These are phyloP conservation scores for Aurelia coerulea DNA, from an alignment of 30 jellyfish, hydroid and myxozoan species.

Conservation along the genomic window DNA sequence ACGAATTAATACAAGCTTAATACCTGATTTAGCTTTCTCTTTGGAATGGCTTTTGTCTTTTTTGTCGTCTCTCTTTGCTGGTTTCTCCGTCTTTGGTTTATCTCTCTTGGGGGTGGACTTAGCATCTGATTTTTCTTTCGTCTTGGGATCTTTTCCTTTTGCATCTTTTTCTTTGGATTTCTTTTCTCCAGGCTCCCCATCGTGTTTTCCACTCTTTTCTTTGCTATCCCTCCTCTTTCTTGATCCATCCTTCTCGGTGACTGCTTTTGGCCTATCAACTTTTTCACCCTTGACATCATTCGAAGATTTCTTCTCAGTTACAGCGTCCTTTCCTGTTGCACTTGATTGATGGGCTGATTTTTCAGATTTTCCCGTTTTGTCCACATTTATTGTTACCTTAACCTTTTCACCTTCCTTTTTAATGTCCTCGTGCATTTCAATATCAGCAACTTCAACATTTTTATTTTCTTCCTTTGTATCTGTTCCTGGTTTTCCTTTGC, in stretches of 20 bases:
- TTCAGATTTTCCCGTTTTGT: conserved; percentile 1
- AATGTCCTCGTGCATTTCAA: conserved; percentile 29
- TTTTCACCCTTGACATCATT: conserved; percentile 47
- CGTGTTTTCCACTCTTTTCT: conserved; percentile 44
- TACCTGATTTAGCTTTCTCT: conserved; percentile 50
- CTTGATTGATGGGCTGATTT: not conserved
- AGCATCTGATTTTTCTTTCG: conserved; percentile 38
- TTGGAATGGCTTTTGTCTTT: conserved; percentile 29
- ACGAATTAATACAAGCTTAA: not conserved
- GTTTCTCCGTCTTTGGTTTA: conserved; percentile 32
- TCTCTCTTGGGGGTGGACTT: conserved; percentile 44
- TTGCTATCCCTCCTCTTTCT: conserved; percentile 57
- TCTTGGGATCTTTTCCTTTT: conserved; percentile 27
- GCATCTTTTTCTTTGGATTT: conserved; percentile 39
- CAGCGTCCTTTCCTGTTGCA: conserved; percentile 1
- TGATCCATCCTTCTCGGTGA: conserved; percentile 16
- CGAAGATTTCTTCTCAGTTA: conserved; percentile 38
- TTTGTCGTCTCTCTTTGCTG: conserved; percentile 40
- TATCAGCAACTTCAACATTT: conserved; percentile 13
- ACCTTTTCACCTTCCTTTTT: conserved; percentile 22
- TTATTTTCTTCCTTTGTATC: conserved; percentile 38
- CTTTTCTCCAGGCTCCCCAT: conserved; percentile 56
- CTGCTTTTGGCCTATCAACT: conserved; percentile 13
- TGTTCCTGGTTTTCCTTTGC: not conserved
- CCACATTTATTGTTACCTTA: conserved; percentile 2